phyloP scores from a whole-genome alignment of 2,888 invertebrate species.

The Geophilus truncorum region DNA sequence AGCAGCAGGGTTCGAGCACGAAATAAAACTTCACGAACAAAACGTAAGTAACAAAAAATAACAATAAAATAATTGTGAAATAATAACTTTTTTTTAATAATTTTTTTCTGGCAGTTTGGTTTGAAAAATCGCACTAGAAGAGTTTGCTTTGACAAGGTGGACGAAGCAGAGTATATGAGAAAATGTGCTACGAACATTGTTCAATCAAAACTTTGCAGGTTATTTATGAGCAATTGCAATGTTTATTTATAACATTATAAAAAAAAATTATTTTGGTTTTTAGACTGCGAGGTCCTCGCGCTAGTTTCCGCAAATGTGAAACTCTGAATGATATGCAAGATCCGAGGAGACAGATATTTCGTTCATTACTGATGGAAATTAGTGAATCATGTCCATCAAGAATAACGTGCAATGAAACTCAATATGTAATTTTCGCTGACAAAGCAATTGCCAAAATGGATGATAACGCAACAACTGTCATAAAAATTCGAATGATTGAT shows the following conservation, averaged over 20 bases:
- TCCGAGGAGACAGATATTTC: neutral
- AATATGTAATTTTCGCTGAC: neutral
- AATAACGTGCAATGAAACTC: neutral
- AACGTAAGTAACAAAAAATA: neutral
- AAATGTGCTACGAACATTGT: neutral
- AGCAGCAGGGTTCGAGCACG: neutral
- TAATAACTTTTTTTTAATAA: neutral
- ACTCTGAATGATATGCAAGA: neutral
- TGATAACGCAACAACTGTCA: neutral
- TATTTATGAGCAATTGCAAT: neutral
- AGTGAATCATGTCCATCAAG: neutral
- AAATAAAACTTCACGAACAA: neutral
- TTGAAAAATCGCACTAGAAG: neutral
- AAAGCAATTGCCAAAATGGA: neutral
- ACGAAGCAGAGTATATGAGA: neutral
- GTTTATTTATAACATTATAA: neutral
- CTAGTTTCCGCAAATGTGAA: neutral
- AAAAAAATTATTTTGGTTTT: neutral
- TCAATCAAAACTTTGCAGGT: neutral
- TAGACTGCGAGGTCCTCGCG: neutral
- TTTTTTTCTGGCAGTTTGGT: neutral
- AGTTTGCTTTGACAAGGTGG: neutral
- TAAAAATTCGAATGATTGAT: neutral
- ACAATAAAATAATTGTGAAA: neutral
- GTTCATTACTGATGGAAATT: neutral